phyloP scores from a whole-genome alignment of 2,113 vertebrate species.

The Bos taurus region ARS-UCD2.0 NC_037357.1:109527501-109528000 shows the following conservation, averaged over 20 bases:
- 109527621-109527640: background rate
- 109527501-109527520: background rate
- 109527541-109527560: background rate
- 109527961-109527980: background rate
- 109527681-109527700: background rate
- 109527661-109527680: background rate
- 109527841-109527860: background rate
- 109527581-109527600: background rate
- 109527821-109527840: background rate
- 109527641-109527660: background rate
- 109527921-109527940: background rate
- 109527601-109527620: background rate
- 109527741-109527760: background rate
- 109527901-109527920: background rate
- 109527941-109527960: background rate
- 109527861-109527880: background rate
- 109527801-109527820: background rate
- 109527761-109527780: background rate
- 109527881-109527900: background rate
- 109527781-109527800: background rate
- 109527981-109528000: background rate
- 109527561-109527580: background rate
- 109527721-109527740: background rate
- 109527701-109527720: background rate
- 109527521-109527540: background rate